These are phyloP conservation scores for Drosophila pullipes DNA, from an alignment of 2,888 invertebrate genomes.

Conservation along the genomic window DNA sequence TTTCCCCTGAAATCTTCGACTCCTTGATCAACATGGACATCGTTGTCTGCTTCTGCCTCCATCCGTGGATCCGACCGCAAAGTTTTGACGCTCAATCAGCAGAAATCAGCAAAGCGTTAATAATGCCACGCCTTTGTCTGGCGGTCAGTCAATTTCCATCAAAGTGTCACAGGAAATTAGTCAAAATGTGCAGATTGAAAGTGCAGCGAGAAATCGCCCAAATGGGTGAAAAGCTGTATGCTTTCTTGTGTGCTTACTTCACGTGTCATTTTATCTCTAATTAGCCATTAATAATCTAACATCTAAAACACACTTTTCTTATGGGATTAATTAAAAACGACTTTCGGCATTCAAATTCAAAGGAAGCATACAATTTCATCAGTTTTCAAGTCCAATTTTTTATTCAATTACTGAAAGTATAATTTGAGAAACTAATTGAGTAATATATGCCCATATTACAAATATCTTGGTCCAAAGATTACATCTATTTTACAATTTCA, in stretches of 20 bases:
- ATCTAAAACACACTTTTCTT: no score
- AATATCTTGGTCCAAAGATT: background rate
- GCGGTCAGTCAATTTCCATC: constrained; percentile 49
- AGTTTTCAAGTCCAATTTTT: background rate
- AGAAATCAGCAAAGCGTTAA: constrained; percentile 72
- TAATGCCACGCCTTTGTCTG: constrained; percentile 67
- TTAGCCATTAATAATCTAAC: background rate
- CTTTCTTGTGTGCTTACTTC: constrained; percentile 7
- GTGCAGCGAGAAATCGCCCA: constrained; percentile 9
- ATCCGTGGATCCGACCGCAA: constrained; percentile 56
- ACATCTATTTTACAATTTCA: background rate
- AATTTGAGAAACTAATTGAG: background rate
- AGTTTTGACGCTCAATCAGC: constrained; percentile 69
- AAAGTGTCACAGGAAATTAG: constrained; percentile 70
- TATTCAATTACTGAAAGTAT: background rate
- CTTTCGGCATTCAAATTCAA: no score
- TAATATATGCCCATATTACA: background rate
- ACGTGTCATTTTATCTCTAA: background rate
- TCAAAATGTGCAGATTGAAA: constrained; percentile 60
- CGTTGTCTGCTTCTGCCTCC: constrained; percentile 2
- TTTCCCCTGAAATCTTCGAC: background rate
- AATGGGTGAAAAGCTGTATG: background rate
- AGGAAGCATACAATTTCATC: background rate
- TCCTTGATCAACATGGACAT: background rate
- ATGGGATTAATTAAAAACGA: background rate